Evolutionary conservation across 1,140 invertebrate species (phyloP).

Genomic region (Macrobrachium nipponense): DNA sequence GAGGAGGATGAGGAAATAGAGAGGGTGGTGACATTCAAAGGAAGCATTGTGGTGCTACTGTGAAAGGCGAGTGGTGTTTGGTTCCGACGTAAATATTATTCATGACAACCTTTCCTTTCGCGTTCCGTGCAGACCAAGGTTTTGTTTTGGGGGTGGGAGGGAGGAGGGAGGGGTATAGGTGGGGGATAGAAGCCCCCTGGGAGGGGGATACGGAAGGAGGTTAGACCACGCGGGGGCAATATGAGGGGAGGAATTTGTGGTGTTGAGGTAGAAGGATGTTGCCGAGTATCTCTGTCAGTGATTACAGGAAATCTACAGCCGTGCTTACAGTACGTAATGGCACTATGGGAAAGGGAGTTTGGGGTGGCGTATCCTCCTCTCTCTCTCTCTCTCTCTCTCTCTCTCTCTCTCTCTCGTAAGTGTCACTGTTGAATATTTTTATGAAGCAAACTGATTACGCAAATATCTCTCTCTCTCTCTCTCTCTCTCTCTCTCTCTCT

Average conservation of each 20-base stretch:
- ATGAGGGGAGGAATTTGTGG: background rate
- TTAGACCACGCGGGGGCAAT: background rate
- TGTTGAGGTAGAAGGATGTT: background rate
- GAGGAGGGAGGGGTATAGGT: background rate
- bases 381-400: no score
- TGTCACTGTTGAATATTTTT: no score
- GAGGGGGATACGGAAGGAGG: background rate
- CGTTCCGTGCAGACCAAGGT: background rate
- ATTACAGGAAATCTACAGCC: no score
- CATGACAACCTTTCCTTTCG: constrained; percentile 25
- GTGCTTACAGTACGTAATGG: no score
- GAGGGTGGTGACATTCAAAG: constrained; percentile 45
- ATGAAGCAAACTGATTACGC: no score
- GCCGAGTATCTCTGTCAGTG: background rate
- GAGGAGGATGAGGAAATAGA: constrained; percentile 7
- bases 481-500: no score
- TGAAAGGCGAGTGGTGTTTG: constrained; percentile 33
- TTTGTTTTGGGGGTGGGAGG: background rate
- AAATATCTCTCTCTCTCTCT: no score
- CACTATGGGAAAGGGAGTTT: no score
- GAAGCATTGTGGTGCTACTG: constrained; percentile 18
- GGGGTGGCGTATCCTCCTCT: no score
- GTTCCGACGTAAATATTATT: constrained; percentile 43
- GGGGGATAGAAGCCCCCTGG: background rate
- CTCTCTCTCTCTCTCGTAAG: no score